Base-by-base conservation (phyloP, 2,113 vertebrate genomes). In the Eudyptes chrysolophus region DNA sequence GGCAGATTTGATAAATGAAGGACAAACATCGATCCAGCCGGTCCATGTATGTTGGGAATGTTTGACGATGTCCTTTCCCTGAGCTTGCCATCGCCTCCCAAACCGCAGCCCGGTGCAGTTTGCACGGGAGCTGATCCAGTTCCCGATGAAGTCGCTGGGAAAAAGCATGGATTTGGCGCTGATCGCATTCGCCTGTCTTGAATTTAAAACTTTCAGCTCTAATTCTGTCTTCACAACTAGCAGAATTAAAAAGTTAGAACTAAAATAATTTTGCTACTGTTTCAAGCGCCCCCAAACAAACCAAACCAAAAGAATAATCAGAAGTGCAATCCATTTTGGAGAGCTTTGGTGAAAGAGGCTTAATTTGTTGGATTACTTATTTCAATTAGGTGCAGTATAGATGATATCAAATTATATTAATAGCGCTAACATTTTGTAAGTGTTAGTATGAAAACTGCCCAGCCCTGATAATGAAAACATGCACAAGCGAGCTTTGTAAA, bases 371-470 rank as follows among this genome's bases (percentile, higher is more conserved):
- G 65, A 95, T 93, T 94, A 79, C 79, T 96, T 54, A 66, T 82
- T 81, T 83, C 84, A 85, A 91, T 96, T 93, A 96, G 81, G 82
- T 27, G 84, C 81, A 55, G 75, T 61, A 51, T 48, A 87, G 84
- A 77, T 90, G 66, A 84, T 83, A 78, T 84, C 89, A 90, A 80
- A 78, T 88, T 64, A 85, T 96, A 97, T 96, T 94, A 97, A 93
- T 80, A 85, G 89, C 78, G 79, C 42, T 36, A 83, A 78, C 79
- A 69, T 92, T 95, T 86, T n/a, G 48, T 64, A 71, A 95, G 91
- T 75, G 87, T 48, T 75, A 71, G 82, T 69, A 91, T 75, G 91
- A 96, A 96, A 96, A 94, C 92, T 92, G 90, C 78, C 96, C 94
- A 36, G 75, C 68, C 57, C 71, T 17, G 77, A 10, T 92, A 94